Evolutionary conservation across 2,888 invertebrate genomes (phyloP).

Genomic region (Acanthococcus lagerstroemiae): DNA sequence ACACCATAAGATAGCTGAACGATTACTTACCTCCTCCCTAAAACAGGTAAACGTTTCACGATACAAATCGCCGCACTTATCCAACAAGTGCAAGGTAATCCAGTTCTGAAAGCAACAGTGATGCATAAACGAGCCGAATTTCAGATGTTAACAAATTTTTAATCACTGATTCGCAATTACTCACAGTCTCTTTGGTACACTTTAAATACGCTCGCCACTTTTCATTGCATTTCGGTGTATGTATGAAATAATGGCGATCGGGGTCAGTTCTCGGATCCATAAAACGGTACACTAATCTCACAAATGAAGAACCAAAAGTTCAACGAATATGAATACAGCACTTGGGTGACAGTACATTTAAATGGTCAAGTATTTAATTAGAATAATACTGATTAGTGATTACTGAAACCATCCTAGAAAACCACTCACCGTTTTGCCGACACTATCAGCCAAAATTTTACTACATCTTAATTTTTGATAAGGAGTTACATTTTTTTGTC

Average conservation of each 20-base stretch:
- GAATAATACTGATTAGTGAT: too few relatives aligned
- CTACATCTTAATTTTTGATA: too few relatives aligned
- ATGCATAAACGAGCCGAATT: too few relatives aligned
- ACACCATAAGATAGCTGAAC: neutral
- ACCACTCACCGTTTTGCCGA: too few relatives aligned
- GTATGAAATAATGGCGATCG: conserved; percentile 10
- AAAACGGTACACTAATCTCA: too few relatives aligned
- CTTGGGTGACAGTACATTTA: too few relatives aligned
- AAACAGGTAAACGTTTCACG: neutral
- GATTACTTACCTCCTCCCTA: neutral
- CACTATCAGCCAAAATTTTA: too few relatives aligned
- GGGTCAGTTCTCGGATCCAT: conserved; percentile 13
- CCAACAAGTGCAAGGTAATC: neutral
- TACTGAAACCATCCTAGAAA: too few relatives aligned
- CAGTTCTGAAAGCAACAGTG: conserved; percentile 5
- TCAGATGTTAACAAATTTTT: neutral
- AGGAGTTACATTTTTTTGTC: too few relatives aligned
- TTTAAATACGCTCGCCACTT: neutral
- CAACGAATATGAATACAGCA: too few relatives aligned
- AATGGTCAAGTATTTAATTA: too few relatives aligned
- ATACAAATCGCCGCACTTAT: neutral
- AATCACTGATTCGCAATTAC: neutral
- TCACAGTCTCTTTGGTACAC: conserved; percentile 4
- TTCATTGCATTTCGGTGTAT: conserved; percentile 17
- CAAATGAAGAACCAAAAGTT: too few relatives aligned